phyloP scores from a whole-genome alignment of 2,888 invertebrate genomes.

The Cetonia aurata region DNA sequence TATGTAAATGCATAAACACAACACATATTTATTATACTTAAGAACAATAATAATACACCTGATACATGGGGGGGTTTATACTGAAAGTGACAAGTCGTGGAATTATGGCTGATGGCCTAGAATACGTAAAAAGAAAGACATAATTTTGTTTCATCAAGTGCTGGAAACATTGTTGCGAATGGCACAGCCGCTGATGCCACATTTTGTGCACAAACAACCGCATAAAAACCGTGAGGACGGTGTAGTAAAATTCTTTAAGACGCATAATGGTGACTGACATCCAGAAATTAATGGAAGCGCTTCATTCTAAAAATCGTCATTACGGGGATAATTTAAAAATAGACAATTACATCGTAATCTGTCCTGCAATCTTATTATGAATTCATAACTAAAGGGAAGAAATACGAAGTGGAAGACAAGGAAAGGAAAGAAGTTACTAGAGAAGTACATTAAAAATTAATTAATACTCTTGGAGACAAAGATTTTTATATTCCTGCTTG shows the following conservation, averaged over 20 bases:
- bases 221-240: constrained; percentile 19
- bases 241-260: constrained; percentile 26
- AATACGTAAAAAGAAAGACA: too few relatives aligned
- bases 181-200: not conserved
- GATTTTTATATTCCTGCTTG: constrained; percentile 55
- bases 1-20: too few relatives aligned
- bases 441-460: constrained; percentile 63
- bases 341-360: constrained; percentile 68
- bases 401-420: constrained; percentile 69
- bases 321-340: constrained; percentile 49
- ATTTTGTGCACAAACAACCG: constrained; percentile 23
- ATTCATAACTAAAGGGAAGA: constrained; percentile 72
- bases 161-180: constrained; percentile 3
- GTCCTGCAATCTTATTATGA: constrained; percentile 74
- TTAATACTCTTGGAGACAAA: constrained; percentile 58
- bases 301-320: constrained; percentile 38
- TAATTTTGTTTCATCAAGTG: not conserved
- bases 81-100: too few relatives aligned
- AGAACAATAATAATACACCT: too few relatives aligned
- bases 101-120: too few relatives aligned
- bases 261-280: constrained; percentile 30
- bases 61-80: too few relatives aligned
- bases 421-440: constrained; percentile 68
- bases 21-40: too few relatives aligned
- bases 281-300: constrained; percentile 35